Evolutionary conservation across 2,113 vertebrate genomes (phyloP).

Genomic region (Zosterops japonicus): DNA sequence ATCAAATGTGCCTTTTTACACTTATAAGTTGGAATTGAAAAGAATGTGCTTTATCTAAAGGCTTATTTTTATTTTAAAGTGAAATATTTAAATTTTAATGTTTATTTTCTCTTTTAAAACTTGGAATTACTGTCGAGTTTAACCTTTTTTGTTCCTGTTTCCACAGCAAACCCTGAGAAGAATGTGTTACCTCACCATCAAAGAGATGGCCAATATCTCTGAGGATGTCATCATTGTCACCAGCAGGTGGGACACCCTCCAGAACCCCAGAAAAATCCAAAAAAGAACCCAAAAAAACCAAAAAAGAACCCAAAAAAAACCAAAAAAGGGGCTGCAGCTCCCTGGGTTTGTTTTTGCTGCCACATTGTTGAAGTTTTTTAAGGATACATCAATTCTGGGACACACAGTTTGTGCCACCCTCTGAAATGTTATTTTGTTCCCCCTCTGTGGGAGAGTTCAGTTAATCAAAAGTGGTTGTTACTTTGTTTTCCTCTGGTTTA

Average conservation of each 20-base stretch:
- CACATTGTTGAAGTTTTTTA: accelerated
- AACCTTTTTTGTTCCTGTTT: not conserved
- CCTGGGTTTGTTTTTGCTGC: not conserved
- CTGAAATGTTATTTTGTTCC: not conserved
- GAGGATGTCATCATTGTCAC: slow-evolving; percentile 99
- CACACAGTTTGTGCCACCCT: not conserved
- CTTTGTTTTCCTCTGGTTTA: not conserved
- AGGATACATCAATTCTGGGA: not conserved
- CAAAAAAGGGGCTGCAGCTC: not conserved
- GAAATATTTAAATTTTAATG: not conserved
- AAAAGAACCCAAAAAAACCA: no score
- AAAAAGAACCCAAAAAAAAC: not conserved
- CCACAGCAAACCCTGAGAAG: slow-evolving; percentile 92
- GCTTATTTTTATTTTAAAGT: accelerated
- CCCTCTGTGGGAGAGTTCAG: no score
- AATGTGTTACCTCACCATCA: slow-evolving; percentile 98
- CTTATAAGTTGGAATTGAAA: not conserved
- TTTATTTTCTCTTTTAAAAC: not conserved
- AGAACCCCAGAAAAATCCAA: not conserved
- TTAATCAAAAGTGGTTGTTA: accelerated
- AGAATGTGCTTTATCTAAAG: not conserved
- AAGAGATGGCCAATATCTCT: slow-evolving; percentile 98
- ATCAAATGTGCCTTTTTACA: not conserved
- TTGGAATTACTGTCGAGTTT: accelerated
- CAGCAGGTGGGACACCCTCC: slow-evolving; percentile 84